Conservation (phyloP, 2,113 vertebrate genomes). For the Nycticorax nycticorax region DNA sequence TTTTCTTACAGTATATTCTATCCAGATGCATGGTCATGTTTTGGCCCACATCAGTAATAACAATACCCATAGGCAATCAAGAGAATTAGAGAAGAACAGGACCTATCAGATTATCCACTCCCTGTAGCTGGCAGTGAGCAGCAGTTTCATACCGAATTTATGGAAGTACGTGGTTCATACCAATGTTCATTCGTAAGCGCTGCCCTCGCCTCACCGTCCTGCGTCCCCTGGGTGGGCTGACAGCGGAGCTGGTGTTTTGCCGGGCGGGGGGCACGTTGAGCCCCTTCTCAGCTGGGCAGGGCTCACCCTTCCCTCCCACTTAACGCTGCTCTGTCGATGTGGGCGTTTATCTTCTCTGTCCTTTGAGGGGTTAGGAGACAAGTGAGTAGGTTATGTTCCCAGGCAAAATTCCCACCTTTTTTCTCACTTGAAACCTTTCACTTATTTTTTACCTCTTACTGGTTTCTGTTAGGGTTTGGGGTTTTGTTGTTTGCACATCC, state of each 20-base stretch:
- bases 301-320: background rate
- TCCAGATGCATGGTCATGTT: background rate
- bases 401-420: background rate
- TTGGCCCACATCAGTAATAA: background rate
- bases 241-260: background rate
- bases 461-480: background rate
- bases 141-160: background rate
- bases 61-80: background rate
- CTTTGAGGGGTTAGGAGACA: background rate
- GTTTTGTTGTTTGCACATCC: background rate
- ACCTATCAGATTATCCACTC: background rate
- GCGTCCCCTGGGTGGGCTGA: accelerated
- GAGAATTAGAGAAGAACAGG: background rate
- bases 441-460: background rate
- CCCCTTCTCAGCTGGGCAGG: background rate
- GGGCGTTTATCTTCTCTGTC: background rate
- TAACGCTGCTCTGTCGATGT: background rate
- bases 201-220: background rate
- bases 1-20: background rate
- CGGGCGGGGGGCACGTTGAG: accelerated
- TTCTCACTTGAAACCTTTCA: background rate
- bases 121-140: background rate
- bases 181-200: background rate
- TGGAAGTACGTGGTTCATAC: background rate
- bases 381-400: background rate